Percentiles rank a stretch among this genome's conserved stretches.
Evolutionary conservation across 2,113 vertebrate species (phyloP).

Genomic region (Bujurquina vittata): DNA sequence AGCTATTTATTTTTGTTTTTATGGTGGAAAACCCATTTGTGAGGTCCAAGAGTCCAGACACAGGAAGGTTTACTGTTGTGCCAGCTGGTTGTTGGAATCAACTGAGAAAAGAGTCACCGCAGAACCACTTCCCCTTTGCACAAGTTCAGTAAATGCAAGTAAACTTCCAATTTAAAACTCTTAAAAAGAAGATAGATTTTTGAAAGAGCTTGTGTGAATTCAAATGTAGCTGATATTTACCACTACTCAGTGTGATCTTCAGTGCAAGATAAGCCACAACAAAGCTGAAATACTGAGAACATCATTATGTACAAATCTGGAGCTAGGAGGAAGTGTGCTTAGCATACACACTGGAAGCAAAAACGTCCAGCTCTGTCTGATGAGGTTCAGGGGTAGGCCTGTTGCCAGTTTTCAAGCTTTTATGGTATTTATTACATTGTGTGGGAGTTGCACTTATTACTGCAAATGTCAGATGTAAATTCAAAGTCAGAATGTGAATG

Average conservation of each 20-base stretch:
- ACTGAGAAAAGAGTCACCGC: neutral
- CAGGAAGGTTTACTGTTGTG: neutral
- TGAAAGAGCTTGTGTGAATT: no score
- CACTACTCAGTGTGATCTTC: no score
- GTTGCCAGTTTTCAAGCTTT: neutral
- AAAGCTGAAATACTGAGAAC: neutral
- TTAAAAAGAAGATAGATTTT: neutral
- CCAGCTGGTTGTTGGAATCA: neutral
- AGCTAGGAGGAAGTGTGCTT: no score
- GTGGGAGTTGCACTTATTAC: neutral
- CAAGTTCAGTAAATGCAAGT: neutral
- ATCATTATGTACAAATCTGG: neutral
- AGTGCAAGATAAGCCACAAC: neutral
- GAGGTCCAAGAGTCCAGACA: constrained; percentile 19
- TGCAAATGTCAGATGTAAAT: neutral
- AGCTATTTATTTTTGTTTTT: neutral
- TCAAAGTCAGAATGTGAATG: neutral
- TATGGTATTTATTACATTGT: neutral
- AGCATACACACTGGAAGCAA: no score
- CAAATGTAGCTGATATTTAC: no score
- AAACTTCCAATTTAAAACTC: neutral
- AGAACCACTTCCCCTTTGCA: neutral
- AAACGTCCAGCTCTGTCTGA: neutral
- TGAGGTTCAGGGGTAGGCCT: neutral
- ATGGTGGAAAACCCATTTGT: neutral